phyloP scores from a whole-genome alignment of 1,140 invertebrate genomes.

The Alviniconcha marisindica region DNA sequence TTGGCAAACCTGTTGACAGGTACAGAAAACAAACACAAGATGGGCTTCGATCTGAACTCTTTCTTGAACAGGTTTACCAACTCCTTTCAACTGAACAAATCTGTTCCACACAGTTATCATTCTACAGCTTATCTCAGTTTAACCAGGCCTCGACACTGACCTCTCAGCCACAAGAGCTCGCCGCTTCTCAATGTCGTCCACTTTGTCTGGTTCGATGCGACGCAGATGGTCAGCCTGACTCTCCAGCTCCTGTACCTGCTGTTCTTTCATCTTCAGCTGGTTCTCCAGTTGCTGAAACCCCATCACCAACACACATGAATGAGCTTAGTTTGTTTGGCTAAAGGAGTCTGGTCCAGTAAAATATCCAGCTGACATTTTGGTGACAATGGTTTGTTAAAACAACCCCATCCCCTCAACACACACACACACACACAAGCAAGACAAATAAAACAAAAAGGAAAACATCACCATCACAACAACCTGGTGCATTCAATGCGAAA shows the following conservation, averaged over 20 bases:
- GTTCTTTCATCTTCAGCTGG: constrained; percentile 74
- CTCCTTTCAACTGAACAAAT: no score
- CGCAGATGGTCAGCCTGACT: constrained; percentile 95
- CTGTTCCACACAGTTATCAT: no score
- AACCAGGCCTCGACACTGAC: constrained; percentile 80
- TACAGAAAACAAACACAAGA: no score
- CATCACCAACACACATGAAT: neutral
- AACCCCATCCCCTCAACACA: neutral
- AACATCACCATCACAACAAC: no score
- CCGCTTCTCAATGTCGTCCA: constrained; percentile 96
- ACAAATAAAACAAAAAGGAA: neutral
- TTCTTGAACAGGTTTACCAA: no score
- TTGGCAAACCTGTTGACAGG: constrained; percentile 77
- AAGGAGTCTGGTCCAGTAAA: no score
- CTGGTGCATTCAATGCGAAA: no score
- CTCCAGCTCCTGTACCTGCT: constrained; percentile 90
- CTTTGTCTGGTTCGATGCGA: constrained; percentile 95
- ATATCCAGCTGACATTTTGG: no score
- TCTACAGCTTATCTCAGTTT: no score
- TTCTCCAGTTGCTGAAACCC: constrained; percentile 78
- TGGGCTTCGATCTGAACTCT: constrained; percentile 88
- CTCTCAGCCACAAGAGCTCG: constrained; percentile 94
- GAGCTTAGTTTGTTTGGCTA: no score
- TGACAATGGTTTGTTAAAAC: no score
- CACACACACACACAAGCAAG: neutral